Conservation (phyloP, 1,140 invertebrate species). For the Pogonomyrmex barbatus region DNA sequence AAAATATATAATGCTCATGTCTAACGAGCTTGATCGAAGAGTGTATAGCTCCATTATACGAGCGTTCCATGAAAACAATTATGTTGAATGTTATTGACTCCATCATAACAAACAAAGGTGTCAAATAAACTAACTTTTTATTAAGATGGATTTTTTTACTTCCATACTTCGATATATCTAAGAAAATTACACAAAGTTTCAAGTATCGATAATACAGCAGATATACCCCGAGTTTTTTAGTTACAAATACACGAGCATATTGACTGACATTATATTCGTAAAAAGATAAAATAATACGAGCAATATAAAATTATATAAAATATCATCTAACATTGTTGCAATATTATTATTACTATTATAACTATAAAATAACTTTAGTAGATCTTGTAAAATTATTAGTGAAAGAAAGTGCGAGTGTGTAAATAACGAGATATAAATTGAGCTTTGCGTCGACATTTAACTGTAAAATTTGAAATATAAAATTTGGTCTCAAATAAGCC, state of each 20-base stretch:
- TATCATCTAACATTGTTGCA: neutral
- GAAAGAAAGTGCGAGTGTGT: neutral
- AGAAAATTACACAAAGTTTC: conserved; percentile 24
- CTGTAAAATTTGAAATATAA: conserved; percentile 30
- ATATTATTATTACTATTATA: conserved; percentile 6
- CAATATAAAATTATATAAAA: conserved; percentile 17
- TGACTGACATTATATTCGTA: neutral
- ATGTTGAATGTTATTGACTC: conserved; percentile 67
- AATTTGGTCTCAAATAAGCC: conserved; percentile 66
- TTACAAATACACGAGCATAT: neutral
- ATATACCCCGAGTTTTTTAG: neutral
- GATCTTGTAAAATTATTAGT: neutral
- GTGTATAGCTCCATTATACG: neutral
- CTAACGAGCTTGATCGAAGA: conserved; percentile 1
- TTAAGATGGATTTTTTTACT: conserved; percentile 30
- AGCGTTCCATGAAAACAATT: neutral
- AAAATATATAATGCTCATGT: neutral
- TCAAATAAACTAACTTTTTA: conserved; percentile 76
- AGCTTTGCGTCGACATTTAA: neutral
- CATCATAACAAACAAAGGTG: conserved; percentile 51
- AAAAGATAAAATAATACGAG: neutral
- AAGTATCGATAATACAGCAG: conserved; percentile 9
- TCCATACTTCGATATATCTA: neutral
- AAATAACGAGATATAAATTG: neutral
- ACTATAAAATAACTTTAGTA: neutral